These are phyloP conservation scores for Aphyosemion australe DNA, from an alignment of 2,113 vertebrate species.

Conservation along the genomic window DNA sequence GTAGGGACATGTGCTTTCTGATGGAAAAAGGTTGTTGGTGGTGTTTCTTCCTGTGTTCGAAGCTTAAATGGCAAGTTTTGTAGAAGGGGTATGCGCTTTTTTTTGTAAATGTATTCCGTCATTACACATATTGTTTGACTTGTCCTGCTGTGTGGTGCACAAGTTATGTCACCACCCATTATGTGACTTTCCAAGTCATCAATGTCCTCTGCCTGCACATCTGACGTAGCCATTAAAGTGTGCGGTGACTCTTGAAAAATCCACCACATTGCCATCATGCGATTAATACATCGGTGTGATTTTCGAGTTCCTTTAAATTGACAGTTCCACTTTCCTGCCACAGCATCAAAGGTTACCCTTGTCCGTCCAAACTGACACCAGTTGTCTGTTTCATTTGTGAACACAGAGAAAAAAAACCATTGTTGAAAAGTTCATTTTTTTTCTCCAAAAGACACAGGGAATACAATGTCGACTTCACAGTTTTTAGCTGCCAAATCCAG, in stretches of 20 bases:
- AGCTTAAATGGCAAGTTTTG: not conserved
- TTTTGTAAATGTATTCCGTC: not conserved
- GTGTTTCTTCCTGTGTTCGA: rapidly evolving
- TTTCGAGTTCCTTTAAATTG: rapidly evolving
- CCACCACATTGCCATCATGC: conserved; percentile 3
- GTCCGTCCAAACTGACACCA: conserved; percentile 24
- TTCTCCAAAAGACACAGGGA: not conserved
- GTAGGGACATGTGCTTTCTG: conserved; percentile 13
- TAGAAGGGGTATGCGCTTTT: not conserved
- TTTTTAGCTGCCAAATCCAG: not conserved
- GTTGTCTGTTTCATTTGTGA: conserved; percentile 21
- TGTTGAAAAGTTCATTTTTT: rapidly evolving
- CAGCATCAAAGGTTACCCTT: conserved; percentile 9
- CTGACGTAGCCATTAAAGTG: not conserved
- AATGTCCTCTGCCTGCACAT: not conserved
- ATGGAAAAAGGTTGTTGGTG: conserved; percentile 7
- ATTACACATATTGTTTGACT: not conserved
- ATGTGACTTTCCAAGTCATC: conserved; percentile 7
- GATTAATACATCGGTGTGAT: not conserved
- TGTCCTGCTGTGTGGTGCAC: not conserved
- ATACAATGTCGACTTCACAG: not conserved
- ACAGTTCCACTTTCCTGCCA: conserved; percentile 19
- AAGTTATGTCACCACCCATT: not conserved
- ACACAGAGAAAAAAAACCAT: conserved; percentile 10
- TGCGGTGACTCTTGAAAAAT: conserved; percentile 10